Conservation (phyloP, 2,113 vertebrate species). For the Zosterops pallidus region DNA sequence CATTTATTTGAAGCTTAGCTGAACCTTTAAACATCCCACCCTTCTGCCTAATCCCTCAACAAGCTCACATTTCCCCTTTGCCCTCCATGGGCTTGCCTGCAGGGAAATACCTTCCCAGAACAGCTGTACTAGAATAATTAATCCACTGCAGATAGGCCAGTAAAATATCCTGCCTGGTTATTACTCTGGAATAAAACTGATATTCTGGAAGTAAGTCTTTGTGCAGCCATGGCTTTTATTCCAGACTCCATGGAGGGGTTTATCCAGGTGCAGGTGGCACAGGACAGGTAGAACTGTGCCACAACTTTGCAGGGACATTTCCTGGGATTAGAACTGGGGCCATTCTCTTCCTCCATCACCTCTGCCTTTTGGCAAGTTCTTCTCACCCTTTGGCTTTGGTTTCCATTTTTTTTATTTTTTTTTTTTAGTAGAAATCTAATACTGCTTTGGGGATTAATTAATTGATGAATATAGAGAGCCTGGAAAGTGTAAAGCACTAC, state of each 20-base stretch:
- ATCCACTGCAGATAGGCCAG: not conserved
- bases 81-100: not conserved
- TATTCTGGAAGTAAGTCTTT: not conserved
- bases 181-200: not conserved
- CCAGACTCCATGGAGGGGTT: not conserved
- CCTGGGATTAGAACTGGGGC: not conserved
- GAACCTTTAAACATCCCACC: slow-evolving; percentile 20
- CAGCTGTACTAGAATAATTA: slow-evolving; percentile 33
- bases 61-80: slow-evolving; percentile 34
- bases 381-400: not conserved
- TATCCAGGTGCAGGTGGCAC: not conserved
- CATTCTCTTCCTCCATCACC: not conserved
- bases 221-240: not conserved
- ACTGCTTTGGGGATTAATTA: slow-evolving; percentile 36
- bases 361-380: not conserved
- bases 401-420: not conserved
- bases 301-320: not conserved
- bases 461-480: slow-evolving; percentile 28
- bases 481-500: slow-evolving; percentile 53
- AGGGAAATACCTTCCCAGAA: slow-evolving; percentile 44
- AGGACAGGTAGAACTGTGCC: not conserved
- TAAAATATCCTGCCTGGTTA: not conserved
- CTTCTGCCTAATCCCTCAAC: slow-evolving; percentile 20
- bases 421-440: not conserved
- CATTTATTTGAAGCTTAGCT: slow-evolving; percentile 24